Percentiles rank a stretch among this genome's conserved stretches.
These are phyloP conservation scores for Cydia splendana DNA, from an alignment of 1,140 invertebrate genomes.

Conservation along the genomic window DNA sequence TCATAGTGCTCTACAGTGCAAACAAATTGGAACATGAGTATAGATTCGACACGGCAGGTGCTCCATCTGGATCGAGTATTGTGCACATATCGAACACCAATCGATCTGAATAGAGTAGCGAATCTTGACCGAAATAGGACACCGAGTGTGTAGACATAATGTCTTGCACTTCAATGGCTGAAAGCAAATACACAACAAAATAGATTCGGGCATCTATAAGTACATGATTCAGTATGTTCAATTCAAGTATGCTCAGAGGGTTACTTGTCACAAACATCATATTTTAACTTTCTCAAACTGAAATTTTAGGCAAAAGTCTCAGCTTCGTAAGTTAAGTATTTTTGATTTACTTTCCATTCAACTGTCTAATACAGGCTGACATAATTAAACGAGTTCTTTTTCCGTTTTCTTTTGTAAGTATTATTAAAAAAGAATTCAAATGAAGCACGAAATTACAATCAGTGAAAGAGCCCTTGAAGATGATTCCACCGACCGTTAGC, in stretches of 20 bases:
- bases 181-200: background rate
- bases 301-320: background rate
- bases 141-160: background rate
- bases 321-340: background rate
- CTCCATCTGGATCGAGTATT: conserved; percentile 36
- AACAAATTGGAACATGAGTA: conserved; percentile 35
- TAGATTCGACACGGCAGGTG: conserved; percentile 32
- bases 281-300: too few relatives aligned
- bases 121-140: conserved; percentile 34
- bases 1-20: conserved; percentile 7
- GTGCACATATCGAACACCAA: conserved; percentile 37
- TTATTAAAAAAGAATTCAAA: conserved; percentile 29
- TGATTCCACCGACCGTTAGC: conserved; percentile 23
- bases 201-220: background rate
- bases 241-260: too few relatives aligned
- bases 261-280: too few relatives aligned
- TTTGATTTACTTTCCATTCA: background rate
- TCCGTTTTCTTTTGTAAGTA: conserved; percentile 1
- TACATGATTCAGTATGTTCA: too few relatives aligned
- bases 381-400: conserved; percentile 6
- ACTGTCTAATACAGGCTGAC: background rate
- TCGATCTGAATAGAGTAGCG: conserved; percentile 38
- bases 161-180: background rate
- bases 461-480: conserved; percentile 30
- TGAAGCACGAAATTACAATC: conserved; percentile 31